These are phyloP conservation scores for Microctenopoma stevenorrisi DNA, from an alignment of 2,797 vertebrate species.

Conservation along the genomic window DNA sequence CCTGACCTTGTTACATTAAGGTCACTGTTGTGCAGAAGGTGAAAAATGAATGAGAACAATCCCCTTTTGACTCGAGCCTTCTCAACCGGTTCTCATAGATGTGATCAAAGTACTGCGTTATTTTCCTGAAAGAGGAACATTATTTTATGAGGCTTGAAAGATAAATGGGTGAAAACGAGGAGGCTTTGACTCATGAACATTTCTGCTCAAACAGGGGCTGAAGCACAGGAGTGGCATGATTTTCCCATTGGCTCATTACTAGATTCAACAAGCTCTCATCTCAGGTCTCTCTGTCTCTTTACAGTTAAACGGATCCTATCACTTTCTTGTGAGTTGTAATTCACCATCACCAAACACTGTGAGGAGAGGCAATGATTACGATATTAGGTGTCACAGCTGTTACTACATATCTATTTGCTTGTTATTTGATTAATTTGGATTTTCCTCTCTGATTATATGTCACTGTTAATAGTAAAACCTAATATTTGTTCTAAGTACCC, in stretches of 20 bases:
- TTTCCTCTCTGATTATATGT: too few species aligned
- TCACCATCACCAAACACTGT: slow-evolving; percentile 18
- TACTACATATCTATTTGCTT: background rate
- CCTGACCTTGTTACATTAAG: slow-evolving; percentile 27
- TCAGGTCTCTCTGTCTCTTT: slow-evolving; percentile 16
- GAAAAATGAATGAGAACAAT: slow-evolving; percentile 42
- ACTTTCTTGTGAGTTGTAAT: slow-evolving; percentile 21
- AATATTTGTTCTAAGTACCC: too few species aligned
- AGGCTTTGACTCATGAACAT: slow-evolving; percentile 55
- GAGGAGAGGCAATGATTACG: slow-evolving; percentile 14
- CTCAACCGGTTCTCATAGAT: slow-evolving; percentile 30
- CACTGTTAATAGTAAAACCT: too few species aligned
- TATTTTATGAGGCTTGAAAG: slow-evolving; percentile 50
- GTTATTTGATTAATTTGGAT: too few species aligned
- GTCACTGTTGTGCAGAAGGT: slow-evolving; percentile 21
- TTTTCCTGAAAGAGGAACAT: slow-evolving; percentile 36
- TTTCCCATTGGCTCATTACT: slow-evolving; percentile 55
- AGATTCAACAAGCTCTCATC: slow-evolving; percentile 23
- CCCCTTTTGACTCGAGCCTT: background rate
- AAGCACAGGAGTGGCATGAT: slow-evolving; percentile 40
- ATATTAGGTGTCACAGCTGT: slow-evolving; percentile 9
- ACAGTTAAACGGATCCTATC: slow-evolving; percentile 8
- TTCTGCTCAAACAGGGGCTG: slow-evolving; percentile 50
- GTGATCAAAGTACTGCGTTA: slow-evolving; percentile 31
- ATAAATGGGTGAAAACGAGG: slow-evolving; percentile 51